Base-by-base conservation (phyloP, 2,797 vertebrate species). In the Cynodonichthys magdalenae region DNA sequence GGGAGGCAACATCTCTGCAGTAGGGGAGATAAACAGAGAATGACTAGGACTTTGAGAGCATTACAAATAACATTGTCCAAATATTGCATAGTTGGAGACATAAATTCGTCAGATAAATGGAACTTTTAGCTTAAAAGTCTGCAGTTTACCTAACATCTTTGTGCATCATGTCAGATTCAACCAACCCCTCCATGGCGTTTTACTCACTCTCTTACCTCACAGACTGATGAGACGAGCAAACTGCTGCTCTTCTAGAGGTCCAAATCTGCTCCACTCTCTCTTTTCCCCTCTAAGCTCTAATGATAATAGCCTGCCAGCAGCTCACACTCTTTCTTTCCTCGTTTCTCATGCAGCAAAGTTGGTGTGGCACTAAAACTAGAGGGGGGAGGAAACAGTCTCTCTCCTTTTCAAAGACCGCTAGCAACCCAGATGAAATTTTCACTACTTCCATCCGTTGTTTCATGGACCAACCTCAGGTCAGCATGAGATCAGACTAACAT, bases 1-100 rank as follows among this genome's bases (percentile, higher is more conserved):
- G 15, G 7, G 55, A 62, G 54, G 59, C 45, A 67, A 15, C 15
- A 24, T 10, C 58, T 56, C 20, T 50, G 59, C 28, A 65, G 41
- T 0, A 7, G 46, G 52, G n/a, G 6, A 56, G 63, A 71, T 56
- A 48, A 67, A 65, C 34, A 44, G 8, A 36, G 42, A 20, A 59
- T 3, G 14, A 51, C 15, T 18, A 5, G 11, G n/a, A 42, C 12
- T 10, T 1, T n/a, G 58, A 11, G 18, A 18, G 19, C 48, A 50
- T 18, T 19, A 39, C 15, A 28, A 17, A 7, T 20, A 31, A 41
- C 9, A 18, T 0, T 15, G 45, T 29, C 20, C 14, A 15, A 41
- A 0, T 15, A 27, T 15, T 28, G 10, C 15, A 6, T 1, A 41
- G 19, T 10, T 27, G 31, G 34, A 54, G 12, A 20, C 10, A 6